Percentiles rank a stretch among this genome's conserved stretches.
Conservation (phyloP, 2,113 vertebrate genomes). For the Scartelaos histophorus region DNA sequence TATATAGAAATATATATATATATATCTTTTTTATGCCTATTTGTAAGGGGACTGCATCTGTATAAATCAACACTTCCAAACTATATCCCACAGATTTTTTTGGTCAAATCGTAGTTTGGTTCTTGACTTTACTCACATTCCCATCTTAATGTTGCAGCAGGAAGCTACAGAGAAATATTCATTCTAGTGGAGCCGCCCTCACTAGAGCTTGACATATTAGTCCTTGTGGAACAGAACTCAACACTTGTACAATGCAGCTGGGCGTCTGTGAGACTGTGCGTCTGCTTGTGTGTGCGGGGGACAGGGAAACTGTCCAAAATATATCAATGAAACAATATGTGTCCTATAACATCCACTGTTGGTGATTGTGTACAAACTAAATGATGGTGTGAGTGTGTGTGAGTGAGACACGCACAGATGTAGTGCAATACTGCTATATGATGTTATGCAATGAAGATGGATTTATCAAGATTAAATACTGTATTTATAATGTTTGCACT, state of each 20-base stretch:
- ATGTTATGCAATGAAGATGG: conserved; percentile 74
- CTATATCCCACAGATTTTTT: conserved; percentile 61
- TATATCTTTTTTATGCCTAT: conserved; percentile 74
- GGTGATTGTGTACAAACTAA: conserved; percentile 56
- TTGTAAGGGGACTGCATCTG: conserved; percentile 72
- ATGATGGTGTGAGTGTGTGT: conserved; percentile 36
- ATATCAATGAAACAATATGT: conserved; percentile 46
- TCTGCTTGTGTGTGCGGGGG: conserved; percentile 35
- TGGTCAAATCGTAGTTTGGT: conserved; percentile 59
- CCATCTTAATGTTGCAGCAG: conserved; percentile 60
- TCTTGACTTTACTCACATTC: conserved; percentile 59
- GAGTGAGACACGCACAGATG: conserved; percentile 53
- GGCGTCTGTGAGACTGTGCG: conserved; percentile 48
- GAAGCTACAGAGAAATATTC: conserved; percentile 36
- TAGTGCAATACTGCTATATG: conserved; percentile 70
- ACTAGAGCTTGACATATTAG: conserved; percentile 45
- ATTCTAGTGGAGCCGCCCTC: conserved; percentile 52
- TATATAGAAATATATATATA: conserved; percentile 68
- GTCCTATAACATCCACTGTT: conserved; percentile 53
- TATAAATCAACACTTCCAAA: conserved; percentile 66
- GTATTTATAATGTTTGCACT: conserved; percentile 71
- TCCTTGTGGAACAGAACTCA: conserved; percentile 31
- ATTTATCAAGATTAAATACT: conserved; percentile 53
- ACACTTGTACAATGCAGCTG: conserved; percentile 59
- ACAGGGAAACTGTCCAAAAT: conserved; percentile 39